Conservation (phyloP, 1,140 invertebrate genomes). For the Heliothis virescens region DNA sequence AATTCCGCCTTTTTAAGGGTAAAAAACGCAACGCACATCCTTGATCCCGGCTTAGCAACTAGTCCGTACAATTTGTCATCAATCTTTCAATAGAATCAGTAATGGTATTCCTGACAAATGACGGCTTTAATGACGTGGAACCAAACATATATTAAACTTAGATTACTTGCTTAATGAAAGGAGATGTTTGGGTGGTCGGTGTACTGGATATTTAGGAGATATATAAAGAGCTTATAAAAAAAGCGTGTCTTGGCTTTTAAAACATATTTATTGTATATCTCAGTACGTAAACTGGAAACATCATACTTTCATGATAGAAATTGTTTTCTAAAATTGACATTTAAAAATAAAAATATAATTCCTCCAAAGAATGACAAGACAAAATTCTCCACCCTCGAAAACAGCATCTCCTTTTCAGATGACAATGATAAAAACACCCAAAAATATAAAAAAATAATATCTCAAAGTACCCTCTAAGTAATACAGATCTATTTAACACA, state of each 20-base stretch:
- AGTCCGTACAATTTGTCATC: conserved; percentile 28
- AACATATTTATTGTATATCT: no score
- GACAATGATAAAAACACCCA: background rate
- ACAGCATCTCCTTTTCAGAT: background rate
- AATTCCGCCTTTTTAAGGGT: conserved; percentile 16
- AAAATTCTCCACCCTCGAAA: background rate
- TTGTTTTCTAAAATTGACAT: no score
- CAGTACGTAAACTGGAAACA: no score
- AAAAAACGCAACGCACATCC: conserved; percentile 35
- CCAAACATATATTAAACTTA: conserved; percentile 36
- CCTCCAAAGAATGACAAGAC: background rate
- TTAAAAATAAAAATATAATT: no score
- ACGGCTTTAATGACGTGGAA: conserved; percentile 30
- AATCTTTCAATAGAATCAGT: conserved; percentile 25
- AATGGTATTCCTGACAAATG: conserved; percentile 37
- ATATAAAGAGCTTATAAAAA: background rate
- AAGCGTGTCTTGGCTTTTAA: no score
- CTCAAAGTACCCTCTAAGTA: conserved; percentile 20
- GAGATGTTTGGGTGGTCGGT: conserved; percentile 19
- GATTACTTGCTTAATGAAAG: conserved; percentile 18
- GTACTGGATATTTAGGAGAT: background rate
- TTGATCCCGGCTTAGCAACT: conserved; percentile 34
- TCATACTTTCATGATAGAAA: no score
- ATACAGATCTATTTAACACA: conserved; percentile 42
- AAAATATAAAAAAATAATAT: background rate